Evolutionary conservation across 1,140 invertebrate species (phyloP), one percentile per base, ranked within the genome.

Genomic region (Portunus trituberculatus): DNA sequence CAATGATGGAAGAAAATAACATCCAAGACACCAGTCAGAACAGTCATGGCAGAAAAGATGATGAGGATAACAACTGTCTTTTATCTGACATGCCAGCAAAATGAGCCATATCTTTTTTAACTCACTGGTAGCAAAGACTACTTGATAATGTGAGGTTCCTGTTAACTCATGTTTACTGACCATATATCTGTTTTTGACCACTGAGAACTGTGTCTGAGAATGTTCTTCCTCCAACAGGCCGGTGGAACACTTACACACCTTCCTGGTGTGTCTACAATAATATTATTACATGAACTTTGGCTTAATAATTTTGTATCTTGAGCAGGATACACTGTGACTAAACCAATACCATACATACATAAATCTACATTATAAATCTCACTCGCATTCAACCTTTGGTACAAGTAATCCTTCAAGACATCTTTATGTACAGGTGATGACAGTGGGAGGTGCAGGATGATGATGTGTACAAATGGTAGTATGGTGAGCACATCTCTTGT

Each of bases 361-460:
- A 93, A 95, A 92, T 95, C 91, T 95, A 95, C 91, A 95, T 92
- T 95, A 95, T 95, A 95, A 88, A 88, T 95, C 94, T 95, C 94
- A 95, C 94, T 95, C 94, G 46, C 94, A 95, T 95, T 95, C 94
- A 95, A 92, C 91, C 94, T 95, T 95, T 95, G 94, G 94, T 95
- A 95, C 94, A 92, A 91, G 90, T 92, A 39, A 88, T 93, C 87
- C 46, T 93, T 87, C 91, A 95, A 48, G n/a, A 95, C 92, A 92
- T 95, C 39, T 92, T 87, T 91, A 95, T 92, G 91, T 91, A 95
- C 87, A 86, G 46, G 48, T 87, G 82, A 95, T 45, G 83, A 95
- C 91, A 92, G 82, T 89, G 52, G 45, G 87, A 82, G 94, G 94
- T 32, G 91, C 90, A 92, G 90, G 94, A 92, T 95, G 94, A 95